A percentile compares a stretch with the other conserved stretches of the same genome.
Evolutionary conservation across 2,113 vertebrate genomes (phyloP).

Genomic region (Ctenomys sociabilis): DNA sequence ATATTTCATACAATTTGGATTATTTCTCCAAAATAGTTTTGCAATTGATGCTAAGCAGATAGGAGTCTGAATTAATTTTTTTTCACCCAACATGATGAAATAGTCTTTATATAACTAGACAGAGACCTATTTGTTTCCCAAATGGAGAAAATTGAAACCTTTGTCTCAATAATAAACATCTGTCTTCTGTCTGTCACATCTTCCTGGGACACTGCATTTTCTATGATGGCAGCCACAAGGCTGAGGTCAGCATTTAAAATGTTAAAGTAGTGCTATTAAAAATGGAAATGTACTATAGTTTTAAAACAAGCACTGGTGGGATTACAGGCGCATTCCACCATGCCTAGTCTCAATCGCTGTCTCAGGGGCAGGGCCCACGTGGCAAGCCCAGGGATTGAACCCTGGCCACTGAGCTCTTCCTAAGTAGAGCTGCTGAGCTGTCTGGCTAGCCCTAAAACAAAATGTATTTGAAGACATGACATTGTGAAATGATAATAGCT

Average conservation of each 20-base stretch:
- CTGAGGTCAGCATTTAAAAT: background rate
- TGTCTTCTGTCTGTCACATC: background rate
- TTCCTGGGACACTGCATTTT: background rate
- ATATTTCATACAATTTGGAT: background rate
- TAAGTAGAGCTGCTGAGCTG: no score
- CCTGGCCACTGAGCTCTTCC: no score
- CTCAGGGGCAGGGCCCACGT: no score
- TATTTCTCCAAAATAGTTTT: background rate
- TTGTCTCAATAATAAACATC: background rate
- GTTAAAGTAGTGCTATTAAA: background rate
- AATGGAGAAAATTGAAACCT: background rate
- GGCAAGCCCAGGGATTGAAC: no score
- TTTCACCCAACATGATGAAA: background rate
- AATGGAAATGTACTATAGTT: background rate
- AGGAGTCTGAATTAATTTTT: background rate
- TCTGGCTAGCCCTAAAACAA: no score
- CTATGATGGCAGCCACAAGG: background rate
- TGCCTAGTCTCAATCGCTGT: no score
- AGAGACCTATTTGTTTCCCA: background rate
- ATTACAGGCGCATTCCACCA: no score
- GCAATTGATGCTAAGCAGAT: background rate
- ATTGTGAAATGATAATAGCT: background rate
- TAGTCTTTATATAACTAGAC: background rate
- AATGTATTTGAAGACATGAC: background rate
- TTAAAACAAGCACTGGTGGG: background rate